phyloP scores from a whole-genome alignment of 2,797 vertebrate genomes.

The Muscicapa striata region DNA sequence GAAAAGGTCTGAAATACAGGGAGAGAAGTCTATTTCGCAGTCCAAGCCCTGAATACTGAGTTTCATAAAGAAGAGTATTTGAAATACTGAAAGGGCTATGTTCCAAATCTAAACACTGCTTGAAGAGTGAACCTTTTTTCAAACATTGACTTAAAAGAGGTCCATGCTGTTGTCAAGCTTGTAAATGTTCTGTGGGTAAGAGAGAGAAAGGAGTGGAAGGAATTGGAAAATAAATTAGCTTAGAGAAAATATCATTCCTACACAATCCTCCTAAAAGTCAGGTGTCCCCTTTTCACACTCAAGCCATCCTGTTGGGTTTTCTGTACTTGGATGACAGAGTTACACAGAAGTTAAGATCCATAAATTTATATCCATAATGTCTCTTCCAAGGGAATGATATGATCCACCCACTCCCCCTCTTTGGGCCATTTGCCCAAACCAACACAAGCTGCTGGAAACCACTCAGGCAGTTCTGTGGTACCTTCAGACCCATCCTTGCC shows the following conservation, averaged over 20 bases:
- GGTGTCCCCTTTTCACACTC: neutral
- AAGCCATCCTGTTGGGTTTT: neutral
- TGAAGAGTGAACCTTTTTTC: neutral
- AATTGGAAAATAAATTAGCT: neutral
- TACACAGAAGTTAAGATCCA: neutral
- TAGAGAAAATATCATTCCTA: neutral
- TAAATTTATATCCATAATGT: neutral
- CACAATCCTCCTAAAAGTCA: neutral
- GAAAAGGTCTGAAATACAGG: neutral
- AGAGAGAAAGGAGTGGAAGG: neutral
- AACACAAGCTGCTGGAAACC: neutral
- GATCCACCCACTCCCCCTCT: neutral
- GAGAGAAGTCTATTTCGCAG: neutral
- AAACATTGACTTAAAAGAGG: neutral
- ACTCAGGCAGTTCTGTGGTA: neutral
- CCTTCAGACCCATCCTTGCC: neutral
- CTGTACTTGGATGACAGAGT: neutral
- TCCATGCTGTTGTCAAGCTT: neutral
- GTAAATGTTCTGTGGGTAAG: neutral
- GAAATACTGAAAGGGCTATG: neutral
- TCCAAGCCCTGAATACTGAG: neutral
- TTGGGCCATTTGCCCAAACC: neutral
- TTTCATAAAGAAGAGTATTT: neutral
- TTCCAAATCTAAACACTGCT: neutral
- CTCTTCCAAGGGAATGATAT: neutral